Percentiles rank a stretch among this genome's conserved stretches.
Evolutionary conservation across 2,797 vertebrate genomes (phyloP).

Genomic region (Hylomyscus alleni): DNA sequence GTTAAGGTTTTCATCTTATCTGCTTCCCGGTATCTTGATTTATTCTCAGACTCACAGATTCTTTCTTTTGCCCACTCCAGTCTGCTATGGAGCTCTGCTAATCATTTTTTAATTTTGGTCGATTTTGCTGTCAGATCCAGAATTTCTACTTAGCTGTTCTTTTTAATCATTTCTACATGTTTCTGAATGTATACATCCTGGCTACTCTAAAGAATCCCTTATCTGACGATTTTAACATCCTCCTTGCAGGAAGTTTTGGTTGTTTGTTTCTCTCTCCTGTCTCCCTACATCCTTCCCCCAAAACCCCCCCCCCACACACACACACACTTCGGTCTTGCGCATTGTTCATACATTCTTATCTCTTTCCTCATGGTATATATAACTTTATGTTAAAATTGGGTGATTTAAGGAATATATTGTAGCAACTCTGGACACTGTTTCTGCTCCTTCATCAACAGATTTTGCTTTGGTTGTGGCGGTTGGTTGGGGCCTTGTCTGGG

Average conservation of each 20-base stretch:
- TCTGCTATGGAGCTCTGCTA: background rate
- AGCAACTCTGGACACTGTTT: background rate
- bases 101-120: background rate
- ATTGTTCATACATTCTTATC: background rate
- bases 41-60: background rate
- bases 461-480: background rate
- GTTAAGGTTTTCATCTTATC: background rate
- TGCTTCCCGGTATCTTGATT: background rate
- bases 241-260: background rate
- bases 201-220: background rate
- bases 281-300: background rate
- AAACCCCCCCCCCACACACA: too few species aligned
- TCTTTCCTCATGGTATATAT: background rate
- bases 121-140: background rate
- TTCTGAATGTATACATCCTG: background rate
- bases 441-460: background rate
- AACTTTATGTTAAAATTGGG: background rate
- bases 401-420: background rate
- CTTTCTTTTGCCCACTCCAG: background rate
- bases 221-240: background rate
- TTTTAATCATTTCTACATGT: background rate
- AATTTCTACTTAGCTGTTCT: background rate
- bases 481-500: background rate
- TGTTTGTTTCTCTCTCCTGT: background rate
- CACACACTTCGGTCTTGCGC: background rate